A percentile compares a stretch with the other conserved stretches of the same genome.
Evolutionary conservation across 2,113 vertebrate species (phyloP).

Genomic region (Neotoma lepida): DNA sequence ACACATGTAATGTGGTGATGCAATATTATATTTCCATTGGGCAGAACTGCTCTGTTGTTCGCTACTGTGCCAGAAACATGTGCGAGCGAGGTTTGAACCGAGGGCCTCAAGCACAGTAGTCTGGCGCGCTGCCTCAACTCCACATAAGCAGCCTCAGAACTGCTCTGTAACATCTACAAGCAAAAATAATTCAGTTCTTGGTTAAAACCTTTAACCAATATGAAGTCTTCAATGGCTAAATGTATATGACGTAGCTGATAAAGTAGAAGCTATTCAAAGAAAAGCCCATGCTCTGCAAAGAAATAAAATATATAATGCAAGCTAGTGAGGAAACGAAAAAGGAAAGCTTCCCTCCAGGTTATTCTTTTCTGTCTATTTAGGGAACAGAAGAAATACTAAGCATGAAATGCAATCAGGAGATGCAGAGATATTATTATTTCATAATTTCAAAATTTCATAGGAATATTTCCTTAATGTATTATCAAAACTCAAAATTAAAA

Average conservation of each 20-base stretch:
- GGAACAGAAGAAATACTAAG: neutral
- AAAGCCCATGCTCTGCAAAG: neutral
- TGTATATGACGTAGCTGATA: neutral
- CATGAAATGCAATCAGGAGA: neutral
- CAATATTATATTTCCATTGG: conserved; percentile 4
- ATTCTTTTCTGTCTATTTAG: neutral
- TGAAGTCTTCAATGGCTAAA: conserved; percentile 13
- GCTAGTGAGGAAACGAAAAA: conserved; percentile 13
- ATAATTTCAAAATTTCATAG: conserved; percentile 24
- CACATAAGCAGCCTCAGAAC: too few relatives aligned
- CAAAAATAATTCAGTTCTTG: conserved; percentile 12
- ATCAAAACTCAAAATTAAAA: conserved; percentile 46
- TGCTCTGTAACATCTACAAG: neutral
- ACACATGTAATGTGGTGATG: neutral
- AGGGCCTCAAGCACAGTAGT: too few relatives aligned
- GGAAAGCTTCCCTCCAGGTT: neutral
- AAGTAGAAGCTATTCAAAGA: neutral
- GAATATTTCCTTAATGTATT: conserved; percentile 34
- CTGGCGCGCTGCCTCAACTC: too few relatives aligned
- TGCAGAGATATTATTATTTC: conserved; percentile 14
- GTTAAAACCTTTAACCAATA: conserved; percentile 6
- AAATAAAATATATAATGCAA: neutral
- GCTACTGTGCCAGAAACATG: too few relatives aligned
- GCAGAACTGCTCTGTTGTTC: too few relatives aligned
- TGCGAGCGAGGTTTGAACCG: too few relatives aligned